Base-by-base conservation (phyloP, 2,888 invertebrate genomes). In the Elysia crispata region DNA sequence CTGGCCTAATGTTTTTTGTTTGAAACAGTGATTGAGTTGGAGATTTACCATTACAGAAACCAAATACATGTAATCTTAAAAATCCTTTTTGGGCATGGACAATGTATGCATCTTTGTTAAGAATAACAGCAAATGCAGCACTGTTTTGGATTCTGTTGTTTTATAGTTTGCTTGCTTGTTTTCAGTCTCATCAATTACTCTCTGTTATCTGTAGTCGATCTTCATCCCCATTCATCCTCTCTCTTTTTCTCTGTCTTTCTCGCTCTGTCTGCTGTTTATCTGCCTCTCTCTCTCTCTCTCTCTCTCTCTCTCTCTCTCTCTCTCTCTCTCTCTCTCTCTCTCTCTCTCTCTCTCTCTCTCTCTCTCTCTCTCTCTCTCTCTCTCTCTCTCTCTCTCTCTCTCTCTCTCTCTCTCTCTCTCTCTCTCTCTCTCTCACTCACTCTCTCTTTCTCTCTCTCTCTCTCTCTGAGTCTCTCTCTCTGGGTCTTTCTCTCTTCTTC, bases 341-440 rank as follows among this genome's bases (percentile, higher is more conserved):
- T 66, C 28, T 66, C 23, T 41, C 41, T 41, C 41, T 41, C 41
- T 41, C 41, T 41, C 41, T 66, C 23, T 66, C 28, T 25, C 66
- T 66, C 28, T 66, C 23, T 66, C 28, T 66, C 23, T 66, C 28
- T 66, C 23, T 66, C 28, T 66, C n/a, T 66, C 28, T 66, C 33
- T 33, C 23, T 20, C 69, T 33, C 31, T 33, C 18, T 20, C 69
- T 33, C 30, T 20, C 69, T 33, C 30, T 20, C 33, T 11, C 33
- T 20, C 33, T 33, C 33, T 33, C 69, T 11, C 69, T 11, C 69
- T 33, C 69, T 33, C 69, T 33, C 69, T 33, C 69, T 8, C 69
- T 33, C 69, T 33, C 69, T 33, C 69, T 33, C 69, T 33, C 67
- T 33, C 67, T 33, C 31, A 30, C 67, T 33, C 67, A 30, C 67